phyloP scores from a whole-genome alignment of 2,888 invertebrate species.

The Crepidodera aurea region DNA sequence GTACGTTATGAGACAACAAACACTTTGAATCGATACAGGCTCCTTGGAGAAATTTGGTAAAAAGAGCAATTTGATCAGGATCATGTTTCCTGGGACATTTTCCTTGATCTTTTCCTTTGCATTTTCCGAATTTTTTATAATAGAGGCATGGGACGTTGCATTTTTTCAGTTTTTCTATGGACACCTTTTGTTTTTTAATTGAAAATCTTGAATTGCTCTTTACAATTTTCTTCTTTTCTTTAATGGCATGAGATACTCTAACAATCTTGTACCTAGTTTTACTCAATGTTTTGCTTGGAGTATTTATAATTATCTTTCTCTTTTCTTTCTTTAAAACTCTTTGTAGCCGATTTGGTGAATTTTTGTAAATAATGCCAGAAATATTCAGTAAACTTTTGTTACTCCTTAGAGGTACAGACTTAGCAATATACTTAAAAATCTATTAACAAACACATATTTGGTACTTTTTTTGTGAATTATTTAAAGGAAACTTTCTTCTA shows the following conservation, averaged over 20 bases:
- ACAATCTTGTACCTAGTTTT: constrained; percentile 41
- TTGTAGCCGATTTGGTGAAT: constrained; percentile 49
- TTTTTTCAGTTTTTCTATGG: constrained; percentile 67
- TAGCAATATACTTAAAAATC: constrained; percentile 47
- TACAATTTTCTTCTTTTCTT: background rate
- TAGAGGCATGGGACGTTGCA: constrained; percentile 85
- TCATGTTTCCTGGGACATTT: constrained; percentile 86
- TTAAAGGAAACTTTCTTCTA: constrained; percentile 26
- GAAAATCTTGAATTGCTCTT: background rate
- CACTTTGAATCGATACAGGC: constrained; percentile 78
- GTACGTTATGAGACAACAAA: constrained; percentile 84
- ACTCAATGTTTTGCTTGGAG: constrained; percentile 9
- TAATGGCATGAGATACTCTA: constrained; percentile 10
- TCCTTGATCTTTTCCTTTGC: constrained; percentile 74
- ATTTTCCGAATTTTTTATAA: constrained; percentile 84
- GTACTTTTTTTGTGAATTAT: constrained; percentile 36
- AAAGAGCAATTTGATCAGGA: constrained; percentile 83
- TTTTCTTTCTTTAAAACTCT: constrained; percentile 29
- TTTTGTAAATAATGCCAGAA: constrained; percentile 53
- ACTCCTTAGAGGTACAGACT: constrained; percentile 18
- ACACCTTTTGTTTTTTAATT: constrained; percentile 52
- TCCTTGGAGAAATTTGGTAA: constrained; percentile 86
- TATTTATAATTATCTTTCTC: background rate
- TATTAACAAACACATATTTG: constrained; percentile 48
- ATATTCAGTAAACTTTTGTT: constrained; percentile 49